Conservation (phyloP, 2,113 vertebrate species). For the Gymnogyps californianus region DNA sequence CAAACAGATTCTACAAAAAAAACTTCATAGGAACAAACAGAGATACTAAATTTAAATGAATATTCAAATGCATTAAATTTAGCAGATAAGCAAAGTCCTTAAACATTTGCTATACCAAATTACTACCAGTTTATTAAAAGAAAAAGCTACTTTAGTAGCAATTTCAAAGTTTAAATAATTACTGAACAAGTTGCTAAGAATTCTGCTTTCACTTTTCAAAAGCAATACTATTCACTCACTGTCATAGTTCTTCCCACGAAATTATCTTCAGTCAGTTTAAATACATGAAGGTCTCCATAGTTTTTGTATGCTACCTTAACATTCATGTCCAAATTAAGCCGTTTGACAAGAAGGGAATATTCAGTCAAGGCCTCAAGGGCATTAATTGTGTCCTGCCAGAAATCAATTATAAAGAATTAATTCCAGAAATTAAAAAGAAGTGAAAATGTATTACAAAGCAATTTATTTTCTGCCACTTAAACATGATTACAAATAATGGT, state of each 20-base stretch:
- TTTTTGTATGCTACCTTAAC: slow-evolving; percentile 77
- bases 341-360: slow-evolving; percentile 72
- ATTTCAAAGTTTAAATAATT: background rate
- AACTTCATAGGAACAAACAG: background rate
- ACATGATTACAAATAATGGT: background rate
- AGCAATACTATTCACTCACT: slow-evolving; percentile 54
- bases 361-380: slow-evolving; percentile 86
- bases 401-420: background rate
- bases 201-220: background rate
- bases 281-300: slow-evolving; percentile 45
- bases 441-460: background rate
- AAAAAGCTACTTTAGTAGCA: background rate
- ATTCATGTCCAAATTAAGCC: slow-evolving; percentile 75
- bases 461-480: background rate
- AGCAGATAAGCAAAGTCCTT: background rate
- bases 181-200: background rate
- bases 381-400: slow-evolving; percentile 81
- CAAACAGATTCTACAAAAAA: background rate
- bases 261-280: slow-evolving; percentile 72
- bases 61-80: background rate
- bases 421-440: background rate
- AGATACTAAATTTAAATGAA: background rate
- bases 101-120: background rate
- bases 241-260: slow-evolving; percentile 75
- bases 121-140: background rate